Conservation (phyloP, 2,888 invertebrate species). For the Teleogryllus oceanicus region DNA sequence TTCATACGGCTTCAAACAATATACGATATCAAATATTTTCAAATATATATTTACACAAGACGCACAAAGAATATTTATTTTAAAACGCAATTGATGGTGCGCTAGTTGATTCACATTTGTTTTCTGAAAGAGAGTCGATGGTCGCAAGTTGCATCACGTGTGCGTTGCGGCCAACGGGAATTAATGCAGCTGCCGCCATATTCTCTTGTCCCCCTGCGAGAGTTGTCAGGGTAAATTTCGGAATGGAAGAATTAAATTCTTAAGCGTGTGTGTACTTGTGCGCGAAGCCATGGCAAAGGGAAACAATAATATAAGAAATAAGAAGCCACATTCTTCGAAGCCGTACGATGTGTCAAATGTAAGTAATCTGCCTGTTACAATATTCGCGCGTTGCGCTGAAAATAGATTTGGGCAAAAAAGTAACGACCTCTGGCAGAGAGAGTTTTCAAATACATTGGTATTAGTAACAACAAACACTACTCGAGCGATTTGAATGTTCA, state of each 20-base stretch:
- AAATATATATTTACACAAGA: too few relatives aligned
- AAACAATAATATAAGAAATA: constrained; percentile 45
- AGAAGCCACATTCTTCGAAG: constrained; percentile 46
- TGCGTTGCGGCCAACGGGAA: constrained; percentile 29
- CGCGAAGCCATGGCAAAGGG: constrained; percentile 46
- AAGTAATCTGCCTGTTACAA: constrained; percentile 43
- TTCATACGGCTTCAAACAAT: too few relatives aligned
- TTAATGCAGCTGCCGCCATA: constrained; percentile 43
- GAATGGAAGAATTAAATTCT: constrained; percentile 44
- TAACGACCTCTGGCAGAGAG: constrained; percentile 38
- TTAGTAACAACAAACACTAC: neutral
- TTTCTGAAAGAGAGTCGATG: neutral
- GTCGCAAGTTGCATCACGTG: constrained; percentile 31
- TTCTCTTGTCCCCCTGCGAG: constrained; percentile 41
- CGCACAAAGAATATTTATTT: too few relatives aligned
- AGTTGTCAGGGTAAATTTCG: constrained; percentile 43
- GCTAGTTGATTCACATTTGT: neutral
- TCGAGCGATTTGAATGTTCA: too few relatives aligned
- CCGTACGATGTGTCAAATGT: constrained; percentile 52
- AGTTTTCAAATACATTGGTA: neutral
- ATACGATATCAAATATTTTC: too few relatives aligned
- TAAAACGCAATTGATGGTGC: too few relatives aligned
- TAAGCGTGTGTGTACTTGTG: constrained; percentile 39
- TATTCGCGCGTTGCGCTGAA: constrained; percentile 39
- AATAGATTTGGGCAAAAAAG: constrained; percentile 39